Base-by-base conservation (phyloP, 2,888 invertebrate species). In the Oscheius sp. region DNA sequence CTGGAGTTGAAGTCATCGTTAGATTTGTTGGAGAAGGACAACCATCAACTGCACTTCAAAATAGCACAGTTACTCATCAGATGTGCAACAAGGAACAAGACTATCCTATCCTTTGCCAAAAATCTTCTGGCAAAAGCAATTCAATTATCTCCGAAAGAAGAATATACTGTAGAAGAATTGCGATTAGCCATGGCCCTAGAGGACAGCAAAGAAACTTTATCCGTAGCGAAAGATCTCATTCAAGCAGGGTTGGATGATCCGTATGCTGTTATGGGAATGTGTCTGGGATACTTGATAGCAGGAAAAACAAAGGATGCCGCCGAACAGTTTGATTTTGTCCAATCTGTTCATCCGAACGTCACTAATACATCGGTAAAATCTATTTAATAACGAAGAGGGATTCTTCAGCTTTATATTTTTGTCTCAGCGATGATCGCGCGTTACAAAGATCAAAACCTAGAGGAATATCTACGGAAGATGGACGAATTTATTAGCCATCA, bases 241-340 rank as follows among this genome's bases (percentile, higher is more conserved):
- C 54, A 67, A 12, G 28, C 70, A 28, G 74, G 71, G 41, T 61
- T 67, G 44, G 74, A 73, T n/a, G 71, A 74, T 41, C 56, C 71
- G 1, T 74, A 65, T 49, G 73, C 73, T 0, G 41, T 67, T 22
- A 22, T 74, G 22, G 67, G 74, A n/a, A 41, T 81, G 50, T 73
- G 75, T 24, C 68, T 76, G 17, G 73, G 74, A 36, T 72, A 77
- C 51, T 51, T 84, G 20, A 75, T 80, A 69, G 73, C 70, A 6
- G 77, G 77, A 22, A 70, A 81, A 26, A 64, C 78, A 3, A 41
- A 61, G 17, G 91, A 92, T 82, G 91, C 93, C 0, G 90, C 91
- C 9, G 92, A 94, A 80, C 95, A 96, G 87, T 89, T 95, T 36
- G 92, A 94, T 80, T 91, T 94, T 81, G 88, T 95, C 1, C 90